Evolutionary conservation across 2,113 vertebrate species (phyloP), one percentile per base, ranked within the genome.

Genomic region (Tursiops truncatus): DNA sequence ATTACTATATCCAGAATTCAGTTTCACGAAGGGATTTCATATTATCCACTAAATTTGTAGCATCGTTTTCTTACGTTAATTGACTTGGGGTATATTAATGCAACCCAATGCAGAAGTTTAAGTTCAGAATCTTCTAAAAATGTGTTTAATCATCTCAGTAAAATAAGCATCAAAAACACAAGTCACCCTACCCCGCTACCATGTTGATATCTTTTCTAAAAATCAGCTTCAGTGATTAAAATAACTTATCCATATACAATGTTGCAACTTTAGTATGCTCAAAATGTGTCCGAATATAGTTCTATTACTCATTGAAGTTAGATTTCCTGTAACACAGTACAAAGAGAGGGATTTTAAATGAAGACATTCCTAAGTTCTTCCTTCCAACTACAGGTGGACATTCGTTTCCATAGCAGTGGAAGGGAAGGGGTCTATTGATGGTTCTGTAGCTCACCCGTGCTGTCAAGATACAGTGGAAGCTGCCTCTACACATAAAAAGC

Each of bases 101-200:
- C 8, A 89, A 76, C 20, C 17, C 31, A 65, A 0, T 33, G 18
- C 23, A 58, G 56, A 95, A 63, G 21, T 70, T 82, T 8, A 95
- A 60, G 47, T 67, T 95, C 50, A 86, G 62, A 96, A 68, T 63
- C 38, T 94, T 63, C 92, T 38, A 47, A 96, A 87, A 85, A 10
- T 60, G 63, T 8, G 8, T 41, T 60, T 58, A 63, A 82, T 47
- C 10, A 15, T 80, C 63, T 67, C 23, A 28, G 36, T 89, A 80
- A 95, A 97, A 67, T 9, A 21, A 65, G 31, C 44, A 74, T 74
- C 20, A 67, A 92, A 71, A 85, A 65, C n/a, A 31, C 4, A 50
- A 41, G 18, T 7, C 28, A 14, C 31, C 26, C 28, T 6, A 6
- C 12, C 33, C 5, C 5, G 0, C 31, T 58, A 14, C 77, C 8